Evolutionary conservation across 2,113 vertebrate species (phyloP).

Genomic region (Mus pahari): DNA sequence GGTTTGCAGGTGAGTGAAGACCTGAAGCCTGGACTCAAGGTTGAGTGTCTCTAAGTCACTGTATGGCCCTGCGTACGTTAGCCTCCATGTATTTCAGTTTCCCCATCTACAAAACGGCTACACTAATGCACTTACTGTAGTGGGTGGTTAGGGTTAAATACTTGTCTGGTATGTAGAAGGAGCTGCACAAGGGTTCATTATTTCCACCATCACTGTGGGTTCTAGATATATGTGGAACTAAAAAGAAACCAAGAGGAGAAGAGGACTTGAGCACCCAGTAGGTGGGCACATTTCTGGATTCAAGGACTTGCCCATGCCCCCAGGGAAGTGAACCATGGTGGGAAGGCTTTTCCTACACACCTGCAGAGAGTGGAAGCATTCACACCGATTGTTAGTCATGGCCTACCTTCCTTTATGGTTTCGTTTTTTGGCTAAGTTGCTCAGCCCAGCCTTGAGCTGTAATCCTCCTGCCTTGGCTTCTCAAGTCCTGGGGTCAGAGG

Average conservation of each 20-base stretch:
- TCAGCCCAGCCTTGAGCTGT: not conserved
- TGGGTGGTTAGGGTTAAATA: not conserved
- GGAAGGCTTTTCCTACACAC: not conserved
- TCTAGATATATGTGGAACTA: not conserved
- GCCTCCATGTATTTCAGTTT: not conserved
- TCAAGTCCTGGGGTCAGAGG: not conserved
- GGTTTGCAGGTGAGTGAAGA: not conserved
- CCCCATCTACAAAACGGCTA: slow-evolving; percentile 12
- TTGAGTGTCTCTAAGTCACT: not conserved
- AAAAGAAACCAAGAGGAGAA: not conserved
- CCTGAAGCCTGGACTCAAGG: not conserved
- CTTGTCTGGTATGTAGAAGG: not conserved
- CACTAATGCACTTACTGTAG: not conserved
- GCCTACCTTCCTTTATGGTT: not conserved
- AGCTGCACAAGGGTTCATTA: not conserved
- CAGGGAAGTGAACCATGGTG: not conserved
- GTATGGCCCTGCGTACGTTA: not conserved
- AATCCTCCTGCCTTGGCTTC: not conserved
- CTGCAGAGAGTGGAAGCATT: not conserved
- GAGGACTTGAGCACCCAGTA: not conserved
- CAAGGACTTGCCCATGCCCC: not conserved
- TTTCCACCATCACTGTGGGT: rapidly evolving
- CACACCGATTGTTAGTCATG: not conserved
- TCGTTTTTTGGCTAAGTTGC: not conserved
- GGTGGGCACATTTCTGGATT: not conserved